phyloP scores from a whole-genome alignment of 2,113 vertebrate species.

The human (Homo sapiens) region GRCh38 chr4:133522001-133522500 shows the following conservation, averaged over 20 bases:
- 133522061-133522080: neutral
- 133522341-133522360: neutral
- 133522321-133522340: neutral
- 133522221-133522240: neutral
- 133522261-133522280: neutral
- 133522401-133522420: neutral
- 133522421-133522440: neutral
- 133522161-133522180: slow-evolving; percentile 24
- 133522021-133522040: neutral
- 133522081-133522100: neutral
- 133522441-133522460: neutral
- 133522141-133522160: neutral
- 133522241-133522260: neutral
- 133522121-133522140: slow-evolving; percentile 19
- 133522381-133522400: neutral
- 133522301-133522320: neutral
- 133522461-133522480: fast-evolving
- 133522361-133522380: neutral
- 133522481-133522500: neutral
- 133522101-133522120: slow-evolving; percentile 8
- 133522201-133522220: neutral
- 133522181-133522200: neutral
- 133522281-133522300: neutral
- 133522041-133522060: neutral
- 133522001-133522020: neutral